Base-by-base conservation (phyloP, 2,797 vertebrate species). In the Microchirus variegatus region DNA sequence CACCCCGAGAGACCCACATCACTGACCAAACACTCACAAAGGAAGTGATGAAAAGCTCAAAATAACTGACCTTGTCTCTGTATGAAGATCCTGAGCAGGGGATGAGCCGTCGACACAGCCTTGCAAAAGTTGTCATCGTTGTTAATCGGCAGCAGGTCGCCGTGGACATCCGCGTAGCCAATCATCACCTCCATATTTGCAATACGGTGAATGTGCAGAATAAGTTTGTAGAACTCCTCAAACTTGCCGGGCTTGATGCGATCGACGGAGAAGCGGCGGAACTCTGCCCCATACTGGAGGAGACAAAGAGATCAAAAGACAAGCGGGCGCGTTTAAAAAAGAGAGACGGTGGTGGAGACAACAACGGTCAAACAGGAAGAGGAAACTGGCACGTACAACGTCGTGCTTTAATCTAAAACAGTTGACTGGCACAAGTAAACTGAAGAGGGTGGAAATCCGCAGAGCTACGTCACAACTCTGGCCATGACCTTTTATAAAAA, bases 121-220 rank as follows among this genome's bases (percentile, higher is more conserved):
- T 98, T 99, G 90, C 94, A 95, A 88, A 98, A 99, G 91, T 99
- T 99, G 91, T 98, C 97, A 0, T 99, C 96, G 0, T 99, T 99
- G 89, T 99, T 99, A 87, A 99, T 99, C 9, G 97, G 97, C 77
- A 99, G 95, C 72, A 99, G 93, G 81, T 99, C 97, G 0, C 97
- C 97, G 0, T 99, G 97, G 42, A 99, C 77, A 31, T 99, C 97
- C 0, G 97, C 97, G 5, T 99, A 99, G 64, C 97, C 96, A 0
- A 99, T 96, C 94, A 97, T 95, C 87, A 99, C 95, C 60, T 98
- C 97, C 57, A 95, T 94, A 76, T 92, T 97, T 72, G 96, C 90
- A 63, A 99, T 96, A 80, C 92, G 95, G 81, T 99, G 97, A n/a
- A 97, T 93, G 78, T 96, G 95, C 81, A 98, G 90, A 5, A 99